These are phyloP conservation scores for Anableps anableps DNA, from an alignment of 2,797 vertebrate genomes.

Conservation along the genomic window DNA sequence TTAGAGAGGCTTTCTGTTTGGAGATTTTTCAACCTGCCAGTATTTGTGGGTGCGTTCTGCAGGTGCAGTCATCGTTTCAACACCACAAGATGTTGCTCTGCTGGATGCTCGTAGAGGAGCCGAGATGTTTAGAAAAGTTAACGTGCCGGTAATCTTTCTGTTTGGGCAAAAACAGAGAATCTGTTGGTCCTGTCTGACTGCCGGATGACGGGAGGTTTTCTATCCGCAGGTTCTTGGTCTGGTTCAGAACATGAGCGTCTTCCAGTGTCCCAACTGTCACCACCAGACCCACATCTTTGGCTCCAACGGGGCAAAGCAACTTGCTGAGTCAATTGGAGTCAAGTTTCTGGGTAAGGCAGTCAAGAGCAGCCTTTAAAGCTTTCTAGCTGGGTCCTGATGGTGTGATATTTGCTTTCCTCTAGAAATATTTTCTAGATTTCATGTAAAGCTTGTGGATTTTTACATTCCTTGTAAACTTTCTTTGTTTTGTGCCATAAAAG, in stretches of 20 bases:
- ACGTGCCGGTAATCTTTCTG: constrained; percentile 85
- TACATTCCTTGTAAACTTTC: background rate
- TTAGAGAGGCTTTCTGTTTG: background rate
- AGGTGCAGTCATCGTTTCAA: constrained; percentile 96
- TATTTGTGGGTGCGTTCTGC: background rate
- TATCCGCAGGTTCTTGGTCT: constrained; percentile 89
- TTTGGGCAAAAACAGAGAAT: background rate
- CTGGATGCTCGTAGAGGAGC: constrained; percentile 91
- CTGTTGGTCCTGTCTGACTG: background rate
- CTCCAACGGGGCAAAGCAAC: constrained; percentile 86
- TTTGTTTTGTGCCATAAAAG: background rate
- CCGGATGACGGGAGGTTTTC: background rate
- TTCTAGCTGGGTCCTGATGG: background rate
- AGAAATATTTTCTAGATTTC: background rate
- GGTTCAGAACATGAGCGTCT: constrained; percentile 98
- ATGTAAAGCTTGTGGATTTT: background rate
- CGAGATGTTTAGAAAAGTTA: constrained; percentile 97
- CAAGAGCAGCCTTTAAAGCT: background rate
- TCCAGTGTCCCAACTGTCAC: constrained; percentile 93
- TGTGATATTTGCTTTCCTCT: background rate
- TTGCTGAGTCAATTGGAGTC: constrained; percentile 86
- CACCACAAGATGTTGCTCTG: constrained; percentile 95
- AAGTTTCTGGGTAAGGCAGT: constrained; percentile 84
- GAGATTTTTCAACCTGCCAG: background rate
- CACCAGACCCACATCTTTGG: constrained; percentile 96